A percentile compares a stretch with the other conserved stretches of the same genome.
These are phyloP conservation scores for Potamilus streckersoni DNA, from an alignment of 1,140 invertebrate genomes.

Conservation along the genomic window DNA sequence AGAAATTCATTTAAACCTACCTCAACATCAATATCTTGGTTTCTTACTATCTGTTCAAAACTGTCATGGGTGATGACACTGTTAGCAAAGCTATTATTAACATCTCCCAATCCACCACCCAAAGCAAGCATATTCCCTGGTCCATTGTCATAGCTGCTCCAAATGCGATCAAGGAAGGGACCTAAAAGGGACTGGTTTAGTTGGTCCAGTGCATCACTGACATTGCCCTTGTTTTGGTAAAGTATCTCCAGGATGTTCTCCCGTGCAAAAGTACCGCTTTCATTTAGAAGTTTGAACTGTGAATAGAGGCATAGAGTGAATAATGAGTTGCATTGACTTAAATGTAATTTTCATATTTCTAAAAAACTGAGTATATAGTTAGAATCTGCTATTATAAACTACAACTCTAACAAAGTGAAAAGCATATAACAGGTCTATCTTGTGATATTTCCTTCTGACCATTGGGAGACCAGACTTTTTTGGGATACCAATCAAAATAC, in stretches of 20 bases:
- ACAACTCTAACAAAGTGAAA: too few relatives aligned
- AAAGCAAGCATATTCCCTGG: constrained; percentile 1
- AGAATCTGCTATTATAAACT: too few relatives aligned
- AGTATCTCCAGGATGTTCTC: constrained; percentile 26
- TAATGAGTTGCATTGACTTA: too few relatives aligned
- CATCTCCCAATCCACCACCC: neutral
- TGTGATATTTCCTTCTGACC: too few relatives aligned
- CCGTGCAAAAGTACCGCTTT: constrained; percentile 10
- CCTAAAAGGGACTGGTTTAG: constrained; percentile 16
- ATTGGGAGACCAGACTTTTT: too few relatives aligned
- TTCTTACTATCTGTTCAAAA: constrained; percentile 47
- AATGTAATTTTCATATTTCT: too few relatives aligned
- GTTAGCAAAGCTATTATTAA: constrained; percentile 46
- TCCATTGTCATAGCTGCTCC: constrained; percentile 2
- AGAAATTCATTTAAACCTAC: constrained; percentile 28
- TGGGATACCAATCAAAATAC: too few relatives aligned
- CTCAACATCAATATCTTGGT: constrained; percentile 45
- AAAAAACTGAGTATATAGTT: too few relatives aligned
- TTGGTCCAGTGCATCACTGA: constrained; percentile 19
- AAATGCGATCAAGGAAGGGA: constrained; percentile 10
- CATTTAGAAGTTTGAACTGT: neutral
- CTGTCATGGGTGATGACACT: constrained; percentile 48
- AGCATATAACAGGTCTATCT: too few relatives aligned
- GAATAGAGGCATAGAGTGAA: too few relatives aligned
- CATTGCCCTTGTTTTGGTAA: constrained; percentile 21